A percentile compares a stretch with the other conserved stretches of the same genome.
phyloP scores from a whole-genome alignment of 2,797 vertebrate species.

The Manis pentadactyla region DNA sequence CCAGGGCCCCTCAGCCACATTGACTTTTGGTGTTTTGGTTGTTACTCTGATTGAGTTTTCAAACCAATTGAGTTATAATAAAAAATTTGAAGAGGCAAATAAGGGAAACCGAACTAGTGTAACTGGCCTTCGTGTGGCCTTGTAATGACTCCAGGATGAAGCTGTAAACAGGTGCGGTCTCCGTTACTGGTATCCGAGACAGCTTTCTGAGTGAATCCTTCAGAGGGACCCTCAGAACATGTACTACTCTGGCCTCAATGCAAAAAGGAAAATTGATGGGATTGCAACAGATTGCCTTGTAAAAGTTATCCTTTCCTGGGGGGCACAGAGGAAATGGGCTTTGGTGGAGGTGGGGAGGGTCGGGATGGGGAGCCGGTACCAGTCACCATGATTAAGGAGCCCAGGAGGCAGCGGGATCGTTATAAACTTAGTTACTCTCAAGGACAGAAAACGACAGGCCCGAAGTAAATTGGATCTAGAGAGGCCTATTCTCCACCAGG shows the following conservation, averaged over 20 bases:
- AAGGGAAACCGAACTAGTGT: not conserved
- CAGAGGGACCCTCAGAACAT: not conserved
- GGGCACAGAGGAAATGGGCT: slow-evolving; percentile 40
- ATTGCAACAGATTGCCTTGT: slow-evolving; percentile 65
- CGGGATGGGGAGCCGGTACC: not conserved
- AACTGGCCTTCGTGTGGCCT: rapidly evolving
- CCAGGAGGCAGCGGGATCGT: slow-evolving; percentile 57
- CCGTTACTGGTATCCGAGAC: not conserved
- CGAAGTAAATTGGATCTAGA: slow-evolving; percentile 71
- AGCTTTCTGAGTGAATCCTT: not conserved
- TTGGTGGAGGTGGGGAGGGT: not conserved
- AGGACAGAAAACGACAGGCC: slow-evolving; percentile 67
- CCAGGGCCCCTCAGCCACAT: too few species aligned
- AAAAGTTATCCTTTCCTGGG: slow-evolving; percentile 66
- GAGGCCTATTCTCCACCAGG: slow-evolving; percentile 64
- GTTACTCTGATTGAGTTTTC: not conserved
- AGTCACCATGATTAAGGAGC: slow-evolving; percentile 69
- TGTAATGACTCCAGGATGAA: rapidly evolving
- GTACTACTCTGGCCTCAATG: not conserved
- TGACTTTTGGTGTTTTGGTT: not conserved
- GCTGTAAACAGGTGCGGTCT: not conserved
- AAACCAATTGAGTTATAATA: not conserved
- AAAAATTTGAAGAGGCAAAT: not conserved
- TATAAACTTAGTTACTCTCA: slow-evolving; percentile 75
- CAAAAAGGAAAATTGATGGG: slow-evolving; percentile 55